Conservation (phyloP, 1,140 invertebrate genomes). For the honey bee (Apis mellifera) region Amel_HAv3.1 CM009941.2:13746501-13747000, state of each 20-base stretch:
- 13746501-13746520: not conserved
- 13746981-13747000: not conserved
- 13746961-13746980: not conserved
- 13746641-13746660: conserved; percentile 35
- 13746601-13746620: conserved; percentile 68
- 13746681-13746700: conserved; percentile 4
- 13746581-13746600: conserved; percentile 53
- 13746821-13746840: conserved; percentile 82
- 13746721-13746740: not conserved
- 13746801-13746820: conserved; percentile 82
- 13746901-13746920: conserved; percentile 80
- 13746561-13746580: not conserved
- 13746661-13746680: conserved; percentile 40
- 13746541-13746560: not conserved
- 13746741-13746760: conserved; percentile 18
- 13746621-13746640: conserved; percentile 56
- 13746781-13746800: conserved; percentile 70
- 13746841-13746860: conserved; percentile 79
- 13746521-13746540: not conserved
- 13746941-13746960: not conserved
- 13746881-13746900: conserved; percentile 78
- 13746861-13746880: conserved; percentile 75
- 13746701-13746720: not conserved
- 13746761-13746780: conserved; percentile 20
- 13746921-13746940: conserved; percentile 51